Evolutionary conservation across 2,888 invertebrate species (phyloP), one percentile per base, ranked within the genome.

Genomic region (Listrodromus nycthemerus): DNA sequence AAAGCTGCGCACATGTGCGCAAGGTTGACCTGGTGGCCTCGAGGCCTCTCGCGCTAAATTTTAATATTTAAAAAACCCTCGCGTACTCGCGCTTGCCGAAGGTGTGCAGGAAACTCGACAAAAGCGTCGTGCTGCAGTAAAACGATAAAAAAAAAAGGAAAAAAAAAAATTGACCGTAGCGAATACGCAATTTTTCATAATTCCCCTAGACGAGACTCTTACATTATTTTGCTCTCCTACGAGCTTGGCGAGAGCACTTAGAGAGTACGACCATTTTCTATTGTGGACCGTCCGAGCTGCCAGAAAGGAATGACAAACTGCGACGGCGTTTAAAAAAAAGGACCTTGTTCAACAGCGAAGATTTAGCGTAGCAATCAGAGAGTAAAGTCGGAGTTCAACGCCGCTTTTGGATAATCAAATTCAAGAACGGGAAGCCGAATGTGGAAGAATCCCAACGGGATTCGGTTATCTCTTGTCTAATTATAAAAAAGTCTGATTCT

Each of bases 181-280:
- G 78, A 69, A 45, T 79, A 65, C 79, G 69, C 79, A 75, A 79
- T 79, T 74, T 83, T 79, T 79, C 79, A 83, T 79, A 79, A 75
- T 74, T 83, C 61, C 55, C 63, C 74, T 13, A 21, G 52, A 55
- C 71, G 55, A 41, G 21, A n/a, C 50, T 50, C 67, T 66, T 27
- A 58, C 61, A 33, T 61, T 27, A 45, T 21, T 24, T 69, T 58
- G 50, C 48, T 52, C 30, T 55, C 79, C 16, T 16, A 33, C 16
- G 21, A 16, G 27, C 24, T 13, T 3, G 21, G 27, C 37, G 58
- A 70, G 48, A 69, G 74, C 70, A 83, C 82, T 79, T 24, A 63
- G 69, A 21, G 48, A 27, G 52, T 69, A 21, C 73, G 16, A 24
- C 67, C 61, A 48, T 82, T 82, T 77, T 50, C 37, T 78, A 27